Conservation (phyloP, 1,140 invertebrate genomes). For the Temnothorax longispinosus region DNA sequence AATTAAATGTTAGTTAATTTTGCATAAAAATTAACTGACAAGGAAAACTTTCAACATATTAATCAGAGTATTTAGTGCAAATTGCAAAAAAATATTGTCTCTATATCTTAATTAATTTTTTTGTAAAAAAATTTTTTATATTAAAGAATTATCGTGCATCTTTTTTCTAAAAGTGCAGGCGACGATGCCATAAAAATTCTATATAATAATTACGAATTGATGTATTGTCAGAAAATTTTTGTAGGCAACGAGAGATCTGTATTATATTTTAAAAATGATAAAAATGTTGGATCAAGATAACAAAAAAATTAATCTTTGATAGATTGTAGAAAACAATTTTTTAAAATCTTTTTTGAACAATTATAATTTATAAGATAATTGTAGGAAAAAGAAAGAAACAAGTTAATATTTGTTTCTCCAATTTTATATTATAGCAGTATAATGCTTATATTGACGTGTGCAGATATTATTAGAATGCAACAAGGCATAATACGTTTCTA, state of each 20-base stretch:
- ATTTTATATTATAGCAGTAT: background rate
- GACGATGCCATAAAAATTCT: background rate
- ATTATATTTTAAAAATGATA: background rate
- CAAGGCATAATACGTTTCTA: background rate
- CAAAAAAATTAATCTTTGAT: background rate
- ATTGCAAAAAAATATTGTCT: background rate
- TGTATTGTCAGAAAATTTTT: conserved; percentile 1
- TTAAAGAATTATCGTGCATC: background rate
- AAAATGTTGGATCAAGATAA: background rate
- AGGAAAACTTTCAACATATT: background rate
- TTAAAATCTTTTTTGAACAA: background rate
- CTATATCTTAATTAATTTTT: background rate
- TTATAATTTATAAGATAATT: background rate
- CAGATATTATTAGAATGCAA: background rate
- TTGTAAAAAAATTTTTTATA: background rate
- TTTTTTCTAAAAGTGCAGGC: background rate
- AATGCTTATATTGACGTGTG: background rate
- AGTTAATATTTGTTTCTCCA: background rate
- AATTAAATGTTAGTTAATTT: background rate
- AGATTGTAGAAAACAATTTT: background rate
- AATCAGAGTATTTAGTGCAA: background rate
- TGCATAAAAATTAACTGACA: background rate
- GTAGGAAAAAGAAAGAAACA: background rate
- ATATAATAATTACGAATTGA: background rate
- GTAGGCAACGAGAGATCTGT: background rate